Percentiles rank a stretch among this genome's conserved stretches.
phyloP scores from a whole-genome alignment of 2,797 vertebrate genomes.

The Labeo calbasu region DNA sequence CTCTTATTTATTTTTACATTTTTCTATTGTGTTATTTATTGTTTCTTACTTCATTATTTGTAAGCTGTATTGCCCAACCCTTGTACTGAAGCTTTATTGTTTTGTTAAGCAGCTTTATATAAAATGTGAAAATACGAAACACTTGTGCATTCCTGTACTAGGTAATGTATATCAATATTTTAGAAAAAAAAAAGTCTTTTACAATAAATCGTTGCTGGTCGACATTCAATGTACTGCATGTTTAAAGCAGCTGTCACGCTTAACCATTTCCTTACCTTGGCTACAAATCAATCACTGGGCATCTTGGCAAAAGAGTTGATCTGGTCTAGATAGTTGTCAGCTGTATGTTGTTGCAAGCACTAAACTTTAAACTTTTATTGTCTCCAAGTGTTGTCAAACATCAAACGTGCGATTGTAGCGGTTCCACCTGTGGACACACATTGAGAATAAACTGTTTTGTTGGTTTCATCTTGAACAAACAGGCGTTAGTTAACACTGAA shows the following conservation, averaged over 20 bases:
- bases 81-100: background rate
- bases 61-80: background rate
- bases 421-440: background rate
- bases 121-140: background rate
- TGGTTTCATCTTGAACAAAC: background rate
- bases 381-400: background rate
- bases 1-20: no score
- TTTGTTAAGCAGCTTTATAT: background rate
- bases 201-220: background rate
- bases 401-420: background rate
- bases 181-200: background rate
- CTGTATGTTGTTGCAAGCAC: background rate
- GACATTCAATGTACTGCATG: background rate
- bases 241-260: background rate
- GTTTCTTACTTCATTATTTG: background rate
- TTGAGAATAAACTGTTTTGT: background rate
- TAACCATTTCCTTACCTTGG: background rate
- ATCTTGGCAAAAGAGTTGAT: background rate
- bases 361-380: background rate
- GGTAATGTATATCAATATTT: background rate
- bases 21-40: no score
- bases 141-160: background rate
- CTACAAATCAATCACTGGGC: background rate
- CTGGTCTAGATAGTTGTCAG: background rate
- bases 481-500: background rate